These are phyloP conservation scores for Clarias magur DNA, from an alignment of 2,113 vertebrate genomes.

Conservation along the genomic window DNA sequence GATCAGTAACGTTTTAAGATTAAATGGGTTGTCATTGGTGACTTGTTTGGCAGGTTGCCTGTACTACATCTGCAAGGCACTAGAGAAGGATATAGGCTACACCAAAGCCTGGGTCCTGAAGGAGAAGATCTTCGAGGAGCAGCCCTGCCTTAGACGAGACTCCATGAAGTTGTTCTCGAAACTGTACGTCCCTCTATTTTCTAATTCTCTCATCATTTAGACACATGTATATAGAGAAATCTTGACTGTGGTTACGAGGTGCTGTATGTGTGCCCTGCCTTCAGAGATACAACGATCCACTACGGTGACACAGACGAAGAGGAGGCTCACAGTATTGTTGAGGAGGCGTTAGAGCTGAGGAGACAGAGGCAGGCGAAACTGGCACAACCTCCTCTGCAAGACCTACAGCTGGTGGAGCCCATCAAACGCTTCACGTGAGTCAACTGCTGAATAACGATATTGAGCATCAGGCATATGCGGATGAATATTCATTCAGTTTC, in stretches of 20 bases:
- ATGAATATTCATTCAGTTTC: not conserved
- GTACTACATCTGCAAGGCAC: slow-evolving; percentile 93
- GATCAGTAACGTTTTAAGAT: not conserved
- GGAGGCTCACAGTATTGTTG: slow-evolving; percentile 80
- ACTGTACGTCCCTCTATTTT: slow-evolving; percentile 74
- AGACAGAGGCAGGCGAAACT: slow-evolving; percentile 81
- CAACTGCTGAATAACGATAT: not conserved
- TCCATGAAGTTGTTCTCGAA: slow-evolving; percentile 91
- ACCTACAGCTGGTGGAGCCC: slow-evolving; percentile 84
- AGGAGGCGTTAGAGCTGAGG: slow-evolving; percentile 87
- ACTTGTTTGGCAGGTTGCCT: slow-evolving; percentile 78
- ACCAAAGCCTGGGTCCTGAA: slow-evolving; percentile 93
- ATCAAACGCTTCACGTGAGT: slow-evolving; percentile 86
- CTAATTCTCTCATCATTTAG: not conserved
- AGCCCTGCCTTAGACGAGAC: slow-evolving; percentile 89
- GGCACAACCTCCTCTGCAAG: slow-evolving; percentile 76
- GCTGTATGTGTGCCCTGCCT: slow-evolving; percentile 32
- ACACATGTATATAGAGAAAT: not conserved
- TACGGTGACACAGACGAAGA: slow-evolving; percentile 82
- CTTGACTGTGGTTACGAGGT: not conserved
- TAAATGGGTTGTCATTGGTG: not conserved
- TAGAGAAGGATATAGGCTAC: slow-evolving; percentile 91
- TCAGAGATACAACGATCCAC: slow-evolving; percentile 87
- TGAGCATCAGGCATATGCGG: not conserved
- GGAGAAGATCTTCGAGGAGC: slow-evolving; percentile 94